These are phyloP conservation scores for Bruchidius siliquastri DNA, from an alignment of 2,888 invertebrate species.

Conservation along the genomic window DNA sequence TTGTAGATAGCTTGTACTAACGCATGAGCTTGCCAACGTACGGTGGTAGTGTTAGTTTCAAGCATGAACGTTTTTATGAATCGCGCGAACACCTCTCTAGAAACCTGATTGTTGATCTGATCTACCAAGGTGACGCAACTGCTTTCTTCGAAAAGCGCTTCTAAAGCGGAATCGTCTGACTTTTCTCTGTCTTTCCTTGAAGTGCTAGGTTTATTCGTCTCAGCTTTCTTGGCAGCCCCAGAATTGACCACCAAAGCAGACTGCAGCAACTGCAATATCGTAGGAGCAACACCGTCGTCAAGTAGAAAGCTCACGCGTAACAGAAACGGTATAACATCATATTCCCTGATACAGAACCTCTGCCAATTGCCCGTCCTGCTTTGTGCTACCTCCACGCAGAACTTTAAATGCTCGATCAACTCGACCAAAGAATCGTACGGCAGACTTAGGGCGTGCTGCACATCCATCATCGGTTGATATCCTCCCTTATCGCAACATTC, in stretches of 20 bases:
- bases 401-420: slow-evolving; percentile 90
- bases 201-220: slow-evolving; percentile 24
- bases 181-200: slow-evolving; percentile 59
- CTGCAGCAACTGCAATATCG: slow-evolving; percentile 84
- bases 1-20: slow-evolving; percentile 79
- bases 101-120: slow-evolving; percentile 64
- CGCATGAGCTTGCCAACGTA: slow-evolving; percentile 94
- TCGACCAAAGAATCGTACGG: slow-evolving; percentile 90
- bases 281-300: slow-evolving; percentile 88
- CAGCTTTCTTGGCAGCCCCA: slow-evolving; percentile 28
- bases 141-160: slow-evolving; percentile 62
- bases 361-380: slow-evolving; percentile 95
- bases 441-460: slow-evolving; percentile 54
- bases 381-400: slow-evolving; percentile 85
- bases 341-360: slow-evolving; percentile 72
- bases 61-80: slow-evolving; percentile 88
- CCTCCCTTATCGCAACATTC: slow-evolving; percentile 55
- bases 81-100: slow-evolving; percentile 59
- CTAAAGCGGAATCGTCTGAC: slow-evolving; percentile 62
- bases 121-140: slow-evolving; percentile 65
- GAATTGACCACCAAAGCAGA: slow-evolving; percentile 72
- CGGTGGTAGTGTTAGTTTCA: slow-evolving; percentile 87
- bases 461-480: slow-evolving; percentile 47
- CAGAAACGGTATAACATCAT: slow-evolving; percentile 74
- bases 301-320: slow-evolving; percentile 79